phyloP scores from a whole-genome alignment of 2,888 invertebrate genomes.

The Antheraea assamensis region DNA sequence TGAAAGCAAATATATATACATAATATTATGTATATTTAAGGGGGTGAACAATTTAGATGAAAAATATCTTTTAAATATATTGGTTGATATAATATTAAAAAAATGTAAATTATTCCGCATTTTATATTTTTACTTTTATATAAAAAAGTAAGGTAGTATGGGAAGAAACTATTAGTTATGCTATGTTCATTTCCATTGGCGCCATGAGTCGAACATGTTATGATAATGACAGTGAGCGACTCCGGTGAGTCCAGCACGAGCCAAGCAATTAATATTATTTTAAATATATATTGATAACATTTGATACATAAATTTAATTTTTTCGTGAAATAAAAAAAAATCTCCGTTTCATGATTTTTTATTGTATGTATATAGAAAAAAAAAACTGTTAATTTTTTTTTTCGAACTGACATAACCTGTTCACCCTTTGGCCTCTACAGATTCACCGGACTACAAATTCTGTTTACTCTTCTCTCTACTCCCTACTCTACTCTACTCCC shows the following conservation, averaged over 20 bases:
- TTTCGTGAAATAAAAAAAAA: neutral
- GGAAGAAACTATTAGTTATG: neutral
- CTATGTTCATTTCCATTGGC: conserved; percentile 2
- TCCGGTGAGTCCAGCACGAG: neutral
- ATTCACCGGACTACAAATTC: too few relatives aligned
- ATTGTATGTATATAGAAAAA: too few relatives aligned
- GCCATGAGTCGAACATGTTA: conserved; percentile 11
- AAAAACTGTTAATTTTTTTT: too few relatives aligned
- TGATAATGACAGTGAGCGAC: conserved; percentile 3
- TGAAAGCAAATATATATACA: too few relatives aligned
- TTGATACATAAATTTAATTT: neutral
- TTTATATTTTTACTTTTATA: neutral
- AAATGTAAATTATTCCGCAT: neutral
- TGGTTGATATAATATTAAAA: neutral
- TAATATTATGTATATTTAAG: too few relatives aligned
- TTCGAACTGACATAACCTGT: too few relatives aligned
- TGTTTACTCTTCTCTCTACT: too few relatives aligned
- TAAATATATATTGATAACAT: neutral
- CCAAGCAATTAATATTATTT: neutral
- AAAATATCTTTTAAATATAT: neutral
- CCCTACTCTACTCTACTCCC: too few relatives aligned
- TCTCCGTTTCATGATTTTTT: too few relatives aligned
- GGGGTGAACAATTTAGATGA: too few relatives aligned
- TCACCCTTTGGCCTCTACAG: too few relatives aligned
- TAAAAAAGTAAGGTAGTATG: neutral